Percentiles rank a stretch among this genome's conserved stretches.
Conservation (phyloP, 2,113 vertebrate species). For the Parus major region DNA sequence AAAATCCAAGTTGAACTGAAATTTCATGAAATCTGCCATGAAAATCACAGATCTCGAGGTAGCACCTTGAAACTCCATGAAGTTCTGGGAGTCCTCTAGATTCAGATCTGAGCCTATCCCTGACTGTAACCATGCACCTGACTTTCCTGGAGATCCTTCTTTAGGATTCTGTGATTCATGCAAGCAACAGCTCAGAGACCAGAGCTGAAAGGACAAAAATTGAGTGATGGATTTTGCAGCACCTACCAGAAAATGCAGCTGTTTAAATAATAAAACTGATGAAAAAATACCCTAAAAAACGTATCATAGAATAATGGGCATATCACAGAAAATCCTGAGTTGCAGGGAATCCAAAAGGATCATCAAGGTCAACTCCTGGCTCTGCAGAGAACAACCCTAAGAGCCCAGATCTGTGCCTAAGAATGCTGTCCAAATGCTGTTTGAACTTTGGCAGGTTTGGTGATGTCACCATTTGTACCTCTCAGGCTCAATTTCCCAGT, state of each 20-base stretch:
- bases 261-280: background rate
- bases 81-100: background rate
- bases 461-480: background rate
- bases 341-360: background rate
- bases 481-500: background rate
- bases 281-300: background rate
- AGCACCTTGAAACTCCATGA: background rate
- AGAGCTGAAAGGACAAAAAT: background rate
- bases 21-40: background rate
- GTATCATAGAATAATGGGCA: background rate
- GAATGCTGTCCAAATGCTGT: background rate
- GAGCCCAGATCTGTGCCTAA: background rate
- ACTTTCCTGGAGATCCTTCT: background rate
- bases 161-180: background rate
- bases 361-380: background rate
- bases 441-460: background rate
- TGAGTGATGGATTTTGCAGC: background rate
- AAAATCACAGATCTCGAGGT: background rate
- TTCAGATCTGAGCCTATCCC: background rate
- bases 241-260: background rate
- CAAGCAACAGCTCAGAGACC: background rate
- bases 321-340: background rate
- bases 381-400: background rate
- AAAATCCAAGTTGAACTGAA: background rate
- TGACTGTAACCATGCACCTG: background rate